Percentiles rank a stretch among this genome's conserved stretches.
phyloP scores from a whole-genome alignment of 2,888 invertebrate species.

The Ganaspis brasiliensis region DNA sequence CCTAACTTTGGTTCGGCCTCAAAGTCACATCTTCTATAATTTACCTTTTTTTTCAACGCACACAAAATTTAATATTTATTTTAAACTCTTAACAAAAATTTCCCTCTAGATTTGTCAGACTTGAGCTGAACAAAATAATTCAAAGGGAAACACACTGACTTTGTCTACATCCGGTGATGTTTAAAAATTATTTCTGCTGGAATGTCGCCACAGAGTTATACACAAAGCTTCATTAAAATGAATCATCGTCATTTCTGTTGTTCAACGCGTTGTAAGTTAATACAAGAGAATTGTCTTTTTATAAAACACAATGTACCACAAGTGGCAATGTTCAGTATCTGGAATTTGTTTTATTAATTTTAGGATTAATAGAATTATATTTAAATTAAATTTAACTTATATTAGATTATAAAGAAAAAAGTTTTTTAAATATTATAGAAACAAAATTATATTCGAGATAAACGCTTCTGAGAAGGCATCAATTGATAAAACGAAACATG shows the following conservation, averaged over 20 bases:
- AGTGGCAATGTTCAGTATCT: too few species aligned
- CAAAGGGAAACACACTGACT: not conserved
- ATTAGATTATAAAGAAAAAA: too few species aligned
- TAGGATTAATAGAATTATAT: too few species aligned
- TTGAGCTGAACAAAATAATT: constrained; percentile 13
- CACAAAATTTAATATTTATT: too few species aligned
- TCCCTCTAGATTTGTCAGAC: not conserved
- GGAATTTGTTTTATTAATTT: too few species aligned
- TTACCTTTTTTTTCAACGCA: not conserved
- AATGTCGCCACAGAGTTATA: constrained; percentile 20
- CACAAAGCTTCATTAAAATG: constrained; percentile 46
- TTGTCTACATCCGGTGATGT: constrained; percentile 39
- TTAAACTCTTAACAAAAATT: too few species aligned
- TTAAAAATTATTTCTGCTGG: constrained; percentile 33
- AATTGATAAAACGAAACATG: not conserved
- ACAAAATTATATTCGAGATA: too few species aligned
- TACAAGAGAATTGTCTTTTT: constrained; percentile 2
- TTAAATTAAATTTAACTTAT: too few species aligned
- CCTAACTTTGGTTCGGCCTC: constrained; percentile 43
- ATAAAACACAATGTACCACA: not conserved
- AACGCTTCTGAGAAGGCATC: too few species aligned
- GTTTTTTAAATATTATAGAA: too few species aligned
- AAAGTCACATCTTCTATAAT: not conserved
- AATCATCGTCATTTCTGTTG: constrained; percentile 48
- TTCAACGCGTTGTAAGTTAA: constrained; percentile 5